Percentiles rank a stretch among this genome's conserved stretches.
These are phyloP conservation scores for Hirtodrosophila cameraria DNA, from an alignment of 2,888 invertebrate species.

Conservation along the genomic window DNA sequence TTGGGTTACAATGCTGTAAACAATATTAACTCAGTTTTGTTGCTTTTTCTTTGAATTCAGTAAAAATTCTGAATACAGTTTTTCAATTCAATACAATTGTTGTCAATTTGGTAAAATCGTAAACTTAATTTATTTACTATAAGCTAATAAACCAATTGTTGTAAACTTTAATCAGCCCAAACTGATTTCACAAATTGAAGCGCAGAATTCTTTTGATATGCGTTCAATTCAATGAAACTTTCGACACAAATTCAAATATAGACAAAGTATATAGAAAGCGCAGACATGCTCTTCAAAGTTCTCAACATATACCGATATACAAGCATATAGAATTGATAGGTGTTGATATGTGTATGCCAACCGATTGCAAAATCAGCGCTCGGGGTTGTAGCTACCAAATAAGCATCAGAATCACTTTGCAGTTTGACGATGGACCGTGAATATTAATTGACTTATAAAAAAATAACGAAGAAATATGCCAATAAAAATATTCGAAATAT, in stretches of 20 bases:
- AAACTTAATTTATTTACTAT: constrained; percentile 27
- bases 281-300: constrained; percentile 2
- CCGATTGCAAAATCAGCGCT: constrained; percentile 56
- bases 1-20: constrained; percentile 70
- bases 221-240: constrained; percentile 54
- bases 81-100: constrained; percentile 7
- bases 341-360: constrained; percentile 73
- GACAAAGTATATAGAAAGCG: not conserved
- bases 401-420: constrained; percentile 57
- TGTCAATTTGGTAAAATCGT: not conserved
- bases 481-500: constrained; percentile 63
- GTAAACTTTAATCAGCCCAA: constrained; percentile 12
- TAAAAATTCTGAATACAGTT: constrained; percentile 18
- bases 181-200: constrained; percentile 4
- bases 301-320: constrained; percentile 13
- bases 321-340: constrained; percentile 38
- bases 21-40: constrained; percentile 24
- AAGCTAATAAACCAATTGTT: constrained; percentile 48
- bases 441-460: constrained; percentile 73
- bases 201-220: constrained; percentile 25
- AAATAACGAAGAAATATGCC: constrained; percentile 68
- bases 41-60: not conserved
- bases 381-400: constrained; percentile 36
- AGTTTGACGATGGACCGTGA: constrained; percentile 40
- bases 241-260: constrained; percentile 53